Evolutionary conservation across 2,888 invertebrate genomes (phyloP), one percentile per base, ranked within the genome.

Genomic region (Ochropacha duplaris): DNA sequence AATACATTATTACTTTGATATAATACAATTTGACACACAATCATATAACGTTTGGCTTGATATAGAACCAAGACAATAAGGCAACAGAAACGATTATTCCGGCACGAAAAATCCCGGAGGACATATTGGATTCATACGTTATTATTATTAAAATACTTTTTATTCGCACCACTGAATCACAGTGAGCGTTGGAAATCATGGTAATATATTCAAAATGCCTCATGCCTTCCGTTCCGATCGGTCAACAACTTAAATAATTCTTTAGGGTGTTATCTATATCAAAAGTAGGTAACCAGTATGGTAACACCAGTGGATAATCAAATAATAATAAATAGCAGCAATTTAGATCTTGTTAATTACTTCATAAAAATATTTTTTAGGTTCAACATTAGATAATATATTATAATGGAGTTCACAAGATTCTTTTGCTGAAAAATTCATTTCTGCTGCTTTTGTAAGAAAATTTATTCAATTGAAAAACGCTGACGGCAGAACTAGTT

Each of bases 61-160:
- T 60, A 58, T 54, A 56, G 60, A 61, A 65, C 55, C 56, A 31
- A 54, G 59, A 52, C 58, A 61, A 61, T 61, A 59, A 59, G 36
- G 39, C 22, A 8, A 26, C 39, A 24, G 44, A 63, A 65, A 61
- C 61, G 59, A 65, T 65, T 52, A 52, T 57, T 58, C 49, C 22
- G 59, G 22, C 26, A 54, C 22, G 49, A 39, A 56, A 26, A 60
- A 36, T 49, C 70, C 63, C 60, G 8, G 14, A 64, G 66, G 63
- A 60, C 55, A 68, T 70, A 65, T 62, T 61, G 61, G 57, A 71
- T 72, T 71, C 73, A 70, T 68, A 60, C 55, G 64, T 61, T 66
- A 55, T 71, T 72, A 70, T 72, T 72, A 72, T 72, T 70, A 61
- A 70, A 65, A 66, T 64, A 64, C 65, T 63, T 57, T 50, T 61